Conservation (phyloP, 1,140 invertebrate species). For the Pseudomyrmex concolor region DNA sequence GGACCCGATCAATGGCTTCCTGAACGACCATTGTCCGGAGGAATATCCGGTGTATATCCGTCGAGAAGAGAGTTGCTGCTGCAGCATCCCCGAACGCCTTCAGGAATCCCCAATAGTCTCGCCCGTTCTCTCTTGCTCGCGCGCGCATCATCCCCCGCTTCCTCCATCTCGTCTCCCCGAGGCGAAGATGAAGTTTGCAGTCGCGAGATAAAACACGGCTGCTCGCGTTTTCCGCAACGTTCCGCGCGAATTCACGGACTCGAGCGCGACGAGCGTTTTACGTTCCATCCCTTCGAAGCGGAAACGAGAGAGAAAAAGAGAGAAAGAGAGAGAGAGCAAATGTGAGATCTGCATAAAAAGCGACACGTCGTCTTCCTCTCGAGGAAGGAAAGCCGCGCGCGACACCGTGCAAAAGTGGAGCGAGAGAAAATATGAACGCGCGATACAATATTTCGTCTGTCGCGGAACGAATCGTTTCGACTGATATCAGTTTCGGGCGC, state of each 20-base stretch:
- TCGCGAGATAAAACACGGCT: slow-evolving; percentile 47
- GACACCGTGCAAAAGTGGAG: slow-evolving; percentile 28
- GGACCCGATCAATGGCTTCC: slow-evolving; percentile 66
- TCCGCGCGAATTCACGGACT: slow-evolving; percentile 42
- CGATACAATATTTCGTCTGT: slow-evolving; percentile 58
- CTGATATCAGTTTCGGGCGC: slow-evolving; percentile 40
- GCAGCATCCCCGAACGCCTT: slow-evolving; percentile 47
- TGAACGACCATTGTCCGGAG: slow-evolving; percentile 68
- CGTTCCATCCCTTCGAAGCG: slow-evolving; percentile 24
- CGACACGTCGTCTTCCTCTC: slow-evolving; percentile 25
- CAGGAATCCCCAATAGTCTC: slow-evolving; percentile 60
- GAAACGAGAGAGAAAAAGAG: slow-evolving; percentile 28
- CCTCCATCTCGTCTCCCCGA: background rate
- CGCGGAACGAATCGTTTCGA: slow-evolving; percentile 51
- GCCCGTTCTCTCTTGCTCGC: slow-evolving; percentile 1
- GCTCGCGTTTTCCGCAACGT: slow-evolving; percentile 49
- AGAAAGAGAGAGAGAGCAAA: no score
- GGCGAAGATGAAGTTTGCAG: slow-evolving; percentile 38
- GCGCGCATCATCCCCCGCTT: background rate
- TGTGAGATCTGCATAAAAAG: slow-evolving; percentile 49
- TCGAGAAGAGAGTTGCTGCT: background rate
- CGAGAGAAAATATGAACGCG: slow-evolving; percentile 57
- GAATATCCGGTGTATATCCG: slow-evolving; percentile 67
- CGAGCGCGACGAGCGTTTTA: slow-evolving; percentile 4
- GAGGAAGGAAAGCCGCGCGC: slow-evolving; percentile 7